phyloP scores from a whole-genome alignment of 2,888 invertebrate species.

The Drymonia ruficornis region DNA sequence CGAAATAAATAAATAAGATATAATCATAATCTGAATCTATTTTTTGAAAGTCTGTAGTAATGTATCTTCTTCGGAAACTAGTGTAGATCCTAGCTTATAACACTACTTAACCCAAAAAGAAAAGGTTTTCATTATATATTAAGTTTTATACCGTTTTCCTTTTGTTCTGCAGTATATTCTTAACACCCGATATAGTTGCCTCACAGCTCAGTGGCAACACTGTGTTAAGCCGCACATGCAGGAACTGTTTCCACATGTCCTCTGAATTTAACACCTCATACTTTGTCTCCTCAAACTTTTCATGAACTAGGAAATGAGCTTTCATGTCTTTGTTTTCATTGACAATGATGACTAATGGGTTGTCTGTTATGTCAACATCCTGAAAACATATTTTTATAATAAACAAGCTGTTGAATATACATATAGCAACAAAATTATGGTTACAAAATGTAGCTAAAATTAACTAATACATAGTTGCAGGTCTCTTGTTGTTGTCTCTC shows the following conservation, averaged over 20 bases:
- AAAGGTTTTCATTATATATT: too few species aligned
- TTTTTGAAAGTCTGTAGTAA: too few species aligned
- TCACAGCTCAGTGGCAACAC: slow-evolving; percentile 87
- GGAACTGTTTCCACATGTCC: slow-evolving; percentile 88
- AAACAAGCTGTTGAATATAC: background rate
- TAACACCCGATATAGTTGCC: slow-evolving; percentile 83
- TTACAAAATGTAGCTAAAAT: too few species aligned
- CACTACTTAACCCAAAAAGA: too few species aligned
- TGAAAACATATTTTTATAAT: slow-evolving; percentile 41
- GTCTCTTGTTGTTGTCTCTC: too few species aligned
- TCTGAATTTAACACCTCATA: slow-evolving; percentile 86
- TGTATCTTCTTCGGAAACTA: too few species aligned
- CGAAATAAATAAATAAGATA: too few species aligned
- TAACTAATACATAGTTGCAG: too few species aligned
- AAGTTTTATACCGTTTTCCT: slow-evolving; percentile 85
- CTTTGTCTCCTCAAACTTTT: slow-evolving; percentile 87
- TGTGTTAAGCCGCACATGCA: slow-evolving; percentile 88
- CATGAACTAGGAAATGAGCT: slow-evolving; percentile 89
- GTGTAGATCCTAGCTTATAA: too few species aligned
- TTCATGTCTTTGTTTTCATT: slow-evolving; percentile 82
- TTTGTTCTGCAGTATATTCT: slow-evolving; percentile 86
- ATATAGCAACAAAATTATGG: too few species aligned
- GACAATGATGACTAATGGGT: slow-evolving; percentile 88
- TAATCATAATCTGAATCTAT: too few species aligned
- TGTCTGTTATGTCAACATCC: slow-evolving; percentile 92